Percentiles rank a stretch among this genome's conserved stretches.
Evolutionary conservation across 2,113 vertebrate genomes (phyloP).

Genomic region (Bujurquina vittata): DNA sequence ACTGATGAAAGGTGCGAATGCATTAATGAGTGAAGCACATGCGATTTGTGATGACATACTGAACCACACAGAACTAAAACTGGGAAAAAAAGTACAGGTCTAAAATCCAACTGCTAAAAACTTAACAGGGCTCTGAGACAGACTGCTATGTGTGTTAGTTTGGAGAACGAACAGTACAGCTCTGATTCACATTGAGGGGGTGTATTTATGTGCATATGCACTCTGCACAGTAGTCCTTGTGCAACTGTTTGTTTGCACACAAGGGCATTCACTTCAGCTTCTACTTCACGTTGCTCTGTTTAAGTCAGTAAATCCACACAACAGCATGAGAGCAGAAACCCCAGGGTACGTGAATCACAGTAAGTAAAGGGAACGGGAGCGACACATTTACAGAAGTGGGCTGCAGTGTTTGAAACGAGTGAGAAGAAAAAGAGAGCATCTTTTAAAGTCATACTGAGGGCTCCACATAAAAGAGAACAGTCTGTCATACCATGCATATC

Average conservation of each 20-base stretch:
- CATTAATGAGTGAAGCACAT: conserved; percentile 41
- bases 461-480: background rate
- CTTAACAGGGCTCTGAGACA: background rate
- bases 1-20: conserved; percentile 6
- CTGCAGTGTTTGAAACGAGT: background rate
- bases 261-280: background rate
- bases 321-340: conserved; percentile 15
- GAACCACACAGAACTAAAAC: background rate
- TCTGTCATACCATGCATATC: conserved; percentile 2
- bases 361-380: background rate
- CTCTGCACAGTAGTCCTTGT: conserved; percentile 28
- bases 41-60: background rate
- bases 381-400: background rate
- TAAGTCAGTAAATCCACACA: background rate
- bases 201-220: conserved; percentile 40
- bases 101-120: conserved; percentile 4
- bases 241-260: conserved; percentile 49
- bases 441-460: background rate
- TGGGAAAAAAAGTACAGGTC: background rate
- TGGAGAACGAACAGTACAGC: conserved; percentile 14
- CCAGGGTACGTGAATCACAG: background rate
- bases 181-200: conserved; percentile 41
- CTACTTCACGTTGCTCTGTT: background rate
- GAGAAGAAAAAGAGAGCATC: background rate
- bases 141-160: conserved; percentile 11